These are phyloP conservation scores for Anastrepha obliqua DNA, from an alignment of 1,140 invertebrate genomes.

Conservation along the genomic window DNA sequence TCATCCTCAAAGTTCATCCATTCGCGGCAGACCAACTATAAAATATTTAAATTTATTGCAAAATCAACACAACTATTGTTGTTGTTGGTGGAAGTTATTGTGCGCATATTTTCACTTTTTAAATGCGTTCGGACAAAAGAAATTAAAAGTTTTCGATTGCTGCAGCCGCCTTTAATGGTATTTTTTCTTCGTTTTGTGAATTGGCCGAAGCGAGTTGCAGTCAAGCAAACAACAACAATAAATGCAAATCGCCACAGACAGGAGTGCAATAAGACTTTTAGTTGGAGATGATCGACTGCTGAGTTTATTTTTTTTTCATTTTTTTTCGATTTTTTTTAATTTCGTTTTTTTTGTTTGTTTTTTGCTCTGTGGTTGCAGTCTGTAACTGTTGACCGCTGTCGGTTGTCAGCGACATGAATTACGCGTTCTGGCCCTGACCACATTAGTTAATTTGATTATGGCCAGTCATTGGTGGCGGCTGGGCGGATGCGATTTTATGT, in stretches of 20 bases:
- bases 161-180: background rate
- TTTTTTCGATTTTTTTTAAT: background rate
- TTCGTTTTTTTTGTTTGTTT: background rate
- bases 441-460: slow-evolving; percentile 48
- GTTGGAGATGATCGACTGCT: background rate
- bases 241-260: background rate
- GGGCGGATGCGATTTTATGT: background rate
- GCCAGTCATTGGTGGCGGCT: slow-evolving; percentile 25
- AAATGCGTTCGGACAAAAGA: background rate
- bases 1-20: too few relatives aligned
- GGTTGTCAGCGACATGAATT: slow-evolving; percentile 39
- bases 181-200: background rate
- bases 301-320: background rate
- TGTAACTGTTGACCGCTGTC: background rate
- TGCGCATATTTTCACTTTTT: slow-evolving; percentile 15
- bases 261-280: background rate
- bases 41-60: slow-evolving; percentile 43
- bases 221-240: background rate
- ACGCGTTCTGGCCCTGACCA: slow-evolving; percentile 40
- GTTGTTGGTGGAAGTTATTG: background rate
- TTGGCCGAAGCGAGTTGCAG: background rate
- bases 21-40: background rate
- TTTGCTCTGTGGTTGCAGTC: background rate
- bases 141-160: slow-evolving; percentile 13
- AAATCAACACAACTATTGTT: slow-evolving; percentile 7